phyloP scores from a whole-genome alignment of 2,113 vertebrate species.

The Sceloporus undulatus region DNA sequence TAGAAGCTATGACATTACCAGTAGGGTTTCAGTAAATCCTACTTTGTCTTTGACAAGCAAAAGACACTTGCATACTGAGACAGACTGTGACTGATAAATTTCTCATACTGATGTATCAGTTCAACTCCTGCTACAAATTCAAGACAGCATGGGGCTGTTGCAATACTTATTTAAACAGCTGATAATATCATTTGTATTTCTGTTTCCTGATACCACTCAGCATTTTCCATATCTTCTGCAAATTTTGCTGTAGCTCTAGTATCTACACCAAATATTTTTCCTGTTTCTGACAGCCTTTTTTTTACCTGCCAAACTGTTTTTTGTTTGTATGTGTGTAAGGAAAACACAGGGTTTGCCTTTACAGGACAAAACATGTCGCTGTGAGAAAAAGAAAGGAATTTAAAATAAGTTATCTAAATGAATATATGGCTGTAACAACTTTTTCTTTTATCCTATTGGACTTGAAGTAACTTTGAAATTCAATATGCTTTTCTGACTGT shows the following conservation, averaged over 20 bases:
- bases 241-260: neutral
- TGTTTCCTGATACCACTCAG: slow-evolving; percentile 3
- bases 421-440: slow-evolving; percentile 55
- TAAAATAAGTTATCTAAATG: slow-evolving; percentile 57
- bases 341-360: slow-evolving; percentile 26
- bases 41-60: neutral
- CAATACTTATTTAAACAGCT: neutral
- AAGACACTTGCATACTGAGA: neutral
- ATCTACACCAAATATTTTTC: neutral
- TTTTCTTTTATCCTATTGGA: slow-evolving; percentile 44
- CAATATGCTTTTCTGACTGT: slow-evolving; percentile 52
- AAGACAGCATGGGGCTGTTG: neutral
- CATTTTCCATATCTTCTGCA: neutral
- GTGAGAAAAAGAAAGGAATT: slow-evolving; percentile 45
- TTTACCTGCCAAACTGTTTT: slow-evolving; percentile 3
- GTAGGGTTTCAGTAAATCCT: neutral
- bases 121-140: slow-evolving; percentile 32
- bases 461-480: slow-evolving; percentile 49
- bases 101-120: slow-evolving; percentile 26
- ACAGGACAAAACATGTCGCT: slow-evolving; percentile 45
- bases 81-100: slow-evolving; percentile 11
- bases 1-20: neutral
- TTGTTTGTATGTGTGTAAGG: neutral
- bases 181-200: neutral
- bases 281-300: neutral